phyloP scores from a whole-genome alignment of 2,113 vertebrate species.

The Hypanus sabinus region DNA sequence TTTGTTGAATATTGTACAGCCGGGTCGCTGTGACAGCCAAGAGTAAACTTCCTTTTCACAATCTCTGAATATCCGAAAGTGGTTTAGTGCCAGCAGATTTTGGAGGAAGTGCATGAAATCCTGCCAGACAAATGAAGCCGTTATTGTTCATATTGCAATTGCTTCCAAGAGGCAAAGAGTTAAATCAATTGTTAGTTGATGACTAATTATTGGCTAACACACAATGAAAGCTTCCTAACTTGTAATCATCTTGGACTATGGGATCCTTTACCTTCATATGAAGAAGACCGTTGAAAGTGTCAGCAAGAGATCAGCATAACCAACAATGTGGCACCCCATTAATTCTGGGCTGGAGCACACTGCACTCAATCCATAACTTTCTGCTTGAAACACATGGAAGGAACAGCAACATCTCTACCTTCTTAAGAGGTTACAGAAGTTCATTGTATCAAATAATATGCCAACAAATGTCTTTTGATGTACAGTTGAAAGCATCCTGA shows the following conservation, averaged over 20 bases:
- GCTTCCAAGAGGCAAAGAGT: background rate
- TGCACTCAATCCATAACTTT: background rate
- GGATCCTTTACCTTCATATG: background rate
- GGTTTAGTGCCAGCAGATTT: background rate
- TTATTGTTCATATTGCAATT: background rate
- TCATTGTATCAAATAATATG: no score
- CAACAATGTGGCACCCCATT: background rate
- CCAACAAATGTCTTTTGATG: no score
- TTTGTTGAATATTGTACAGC: background rate
- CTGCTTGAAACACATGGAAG: background rate
- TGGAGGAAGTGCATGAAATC: background rate
- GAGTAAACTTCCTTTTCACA: background rate
- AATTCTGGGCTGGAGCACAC: background rate
- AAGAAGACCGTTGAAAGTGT: background rate
- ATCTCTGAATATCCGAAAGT: background rate
- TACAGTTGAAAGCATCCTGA: no score
- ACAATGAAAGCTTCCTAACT: background rate
- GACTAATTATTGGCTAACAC: background rate
- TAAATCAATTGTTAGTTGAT: background rate
- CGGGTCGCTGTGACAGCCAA: background rate
- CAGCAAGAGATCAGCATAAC: background rate
- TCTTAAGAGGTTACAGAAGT: no score
- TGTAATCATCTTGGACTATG: background rate
- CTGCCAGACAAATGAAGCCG: no score
- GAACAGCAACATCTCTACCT: no score